These are phyloP conservation scores for Rhaphigaster nebulosa DNA, from an alignment of 2,888 invertebrate species.

Conservation along the genomic window DNA sequence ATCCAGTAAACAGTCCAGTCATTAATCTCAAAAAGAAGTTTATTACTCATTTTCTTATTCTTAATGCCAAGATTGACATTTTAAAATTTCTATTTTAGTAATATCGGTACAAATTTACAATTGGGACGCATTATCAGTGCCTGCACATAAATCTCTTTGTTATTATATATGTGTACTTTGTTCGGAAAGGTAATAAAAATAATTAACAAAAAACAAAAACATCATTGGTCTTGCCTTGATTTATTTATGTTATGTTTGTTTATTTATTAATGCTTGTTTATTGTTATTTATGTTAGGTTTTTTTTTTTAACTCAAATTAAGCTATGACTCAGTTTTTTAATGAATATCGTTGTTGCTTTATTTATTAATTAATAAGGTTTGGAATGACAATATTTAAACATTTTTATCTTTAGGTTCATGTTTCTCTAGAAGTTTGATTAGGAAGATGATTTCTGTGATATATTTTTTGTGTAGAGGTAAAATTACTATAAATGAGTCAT, in stretches of 20 bases:
- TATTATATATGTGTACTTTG: neutral
- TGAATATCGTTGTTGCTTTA: neutral
- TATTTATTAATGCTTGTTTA: no score
- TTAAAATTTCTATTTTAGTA: neutral
- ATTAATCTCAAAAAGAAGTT: neutral
- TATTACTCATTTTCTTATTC: neutral
- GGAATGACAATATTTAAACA: no score
- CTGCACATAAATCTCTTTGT: neutral
- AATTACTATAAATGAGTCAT: no score
- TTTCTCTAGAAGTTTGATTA: no score
- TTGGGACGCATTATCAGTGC: no score
- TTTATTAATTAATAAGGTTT: neutral
- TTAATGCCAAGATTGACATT: neutral
- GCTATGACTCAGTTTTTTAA: neutral
- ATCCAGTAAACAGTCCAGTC: neutral
- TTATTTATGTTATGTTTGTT: neutral
- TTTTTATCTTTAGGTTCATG: no score
- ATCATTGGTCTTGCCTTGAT: neutral
- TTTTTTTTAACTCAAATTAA: conserved; percentile 5
- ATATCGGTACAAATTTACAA: no score
- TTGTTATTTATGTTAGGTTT: neutral
- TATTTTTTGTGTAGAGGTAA: no score
- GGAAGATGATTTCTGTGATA: no score
- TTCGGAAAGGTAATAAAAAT: neutral
- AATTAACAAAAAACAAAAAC: neutral